These are phyloP conservation scores for Butorides virescens DNA, from an alignment of 2,113 vertebrate species.

Conservation along the genomic window DNA sequence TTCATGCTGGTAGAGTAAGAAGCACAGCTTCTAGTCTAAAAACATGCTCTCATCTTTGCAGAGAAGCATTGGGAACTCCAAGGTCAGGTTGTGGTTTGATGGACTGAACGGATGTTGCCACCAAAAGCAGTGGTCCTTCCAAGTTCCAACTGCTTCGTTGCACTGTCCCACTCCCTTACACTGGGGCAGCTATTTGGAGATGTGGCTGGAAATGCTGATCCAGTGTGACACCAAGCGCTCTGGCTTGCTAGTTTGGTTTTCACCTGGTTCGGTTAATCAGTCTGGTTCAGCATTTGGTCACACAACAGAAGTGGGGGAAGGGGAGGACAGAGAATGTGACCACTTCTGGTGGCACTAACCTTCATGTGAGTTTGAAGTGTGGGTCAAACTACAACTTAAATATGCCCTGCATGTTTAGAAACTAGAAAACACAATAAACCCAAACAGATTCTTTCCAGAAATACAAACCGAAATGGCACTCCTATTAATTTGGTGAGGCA, in stretches of 20 bases:
- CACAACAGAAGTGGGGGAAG: neutral
- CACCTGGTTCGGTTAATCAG: neutral
- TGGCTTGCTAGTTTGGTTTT: neutral
- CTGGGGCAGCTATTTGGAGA: neutral
- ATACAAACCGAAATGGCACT: neutral
- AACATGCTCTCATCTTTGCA: neutral
- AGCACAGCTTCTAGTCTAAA: neutral
- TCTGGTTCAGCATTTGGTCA: neutral
- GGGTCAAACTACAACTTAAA: neutral
- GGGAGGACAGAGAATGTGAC: neutral
- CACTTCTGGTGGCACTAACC: neutral
- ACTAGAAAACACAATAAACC: neutral
- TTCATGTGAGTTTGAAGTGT: neutral
- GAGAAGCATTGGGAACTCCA: neutral
- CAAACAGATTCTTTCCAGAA: neutral
- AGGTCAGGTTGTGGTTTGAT: neutral
- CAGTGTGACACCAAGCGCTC: accelerated
- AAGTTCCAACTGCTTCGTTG: neutral
- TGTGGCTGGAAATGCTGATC: neutral
- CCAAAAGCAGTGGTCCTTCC: neutral
- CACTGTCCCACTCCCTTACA: neutral
- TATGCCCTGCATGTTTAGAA: neutral
- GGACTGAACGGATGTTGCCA: neutral
- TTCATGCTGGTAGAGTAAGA: neutral
- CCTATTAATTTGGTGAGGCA: neutral